Evolutionary conservation across 2,797 vertebrate species (phyloP).

Genomic region (Oreortyx pictus): DNA sequence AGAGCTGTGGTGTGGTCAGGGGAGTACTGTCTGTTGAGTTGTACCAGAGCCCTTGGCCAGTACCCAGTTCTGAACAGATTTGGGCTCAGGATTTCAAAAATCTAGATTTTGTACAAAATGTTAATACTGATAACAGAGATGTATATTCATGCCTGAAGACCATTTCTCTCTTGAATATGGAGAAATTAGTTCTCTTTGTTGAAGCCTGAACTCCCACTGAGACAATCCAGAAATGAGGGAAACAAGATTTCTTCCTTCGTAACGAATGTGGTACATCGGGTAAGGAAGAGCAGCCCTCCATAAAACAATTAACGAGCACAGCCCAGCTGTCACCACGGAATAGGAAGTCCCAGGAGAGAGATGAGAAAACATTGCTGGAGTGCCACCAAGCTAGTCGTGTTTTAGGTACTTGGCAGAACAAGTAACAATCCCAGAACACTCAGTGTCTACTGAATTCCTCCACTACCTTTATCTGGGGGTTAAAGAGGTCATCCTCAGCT

Average conservation of each 20-base stretch:
- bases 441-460: fast-evolving
- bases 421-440: neutral
- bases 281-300: neutral
- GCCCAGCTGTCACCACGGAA: neutral
- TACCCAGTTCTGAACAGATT: neutral
- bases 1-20: neutral
- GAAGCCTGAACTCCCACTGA: neutral
- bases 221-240: neutral
- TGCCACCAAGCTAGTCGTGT: neutral
- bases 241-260: neutral
- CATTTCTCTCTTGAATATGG: neutral
- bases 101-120: neutral
- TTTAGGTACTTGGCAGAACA: neutral
- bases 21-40: neutral
- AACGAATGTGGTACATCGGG: neutral
- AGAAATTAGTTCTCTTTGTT: neutral
- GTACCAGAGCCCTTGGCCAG: neutral
- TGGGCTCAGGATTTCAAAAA: neutral
- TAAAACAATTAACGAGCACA: neutral
- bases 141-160: neutral
- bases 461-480: neutral
- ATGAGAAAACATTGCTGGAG: neutral
- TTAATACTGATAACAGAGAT: neutral
- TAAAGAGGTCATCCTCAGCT: neutral
- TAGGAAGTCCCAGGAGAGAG: neutral